phyloP scores from a whole-genome alignment of 2,113 vertebrate species.

The Parus major region DNA sequence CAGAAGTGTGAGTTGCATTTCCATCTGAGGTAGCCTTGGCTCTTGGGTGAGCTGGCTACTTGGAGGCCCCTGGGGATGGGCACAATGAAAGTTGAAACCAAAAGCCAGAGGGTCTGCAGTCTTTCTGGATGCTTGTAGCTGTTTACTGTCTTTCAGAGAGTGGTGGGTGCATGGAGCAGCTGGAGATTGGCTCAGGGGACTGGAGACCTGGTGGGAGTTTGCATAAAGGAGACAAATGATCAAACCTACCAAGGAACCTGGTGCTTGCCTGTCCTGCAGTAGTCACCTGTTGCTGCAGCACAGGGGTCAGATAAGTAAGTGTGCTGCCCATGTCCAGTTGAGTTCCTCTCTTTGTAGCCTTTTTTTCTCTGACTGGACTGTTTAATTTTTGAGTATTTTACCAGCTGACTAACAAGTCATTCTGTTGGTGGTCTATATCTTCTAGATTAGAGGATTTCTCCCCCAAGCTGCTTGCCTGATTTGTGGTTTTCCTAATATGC shows the following conservation, averaged over 20 bases:
- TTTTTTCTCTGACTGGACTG: neutral
- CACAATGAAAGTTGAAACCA: neutral
- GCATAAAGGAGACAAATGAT: neutral
- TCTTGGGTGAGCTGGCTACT: neutral
- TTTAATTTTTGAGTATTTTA: neutral
- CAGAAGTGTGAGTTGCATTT: neutral
- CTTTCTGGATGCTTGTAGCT: neutral
- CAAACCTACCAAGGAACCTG: neutral
- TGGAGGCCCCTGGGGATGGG: accelerated
- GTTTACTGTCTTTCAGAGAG: neutral
- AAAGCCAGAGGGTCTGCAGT: neutral
- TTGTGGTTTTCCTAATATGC: neutral
- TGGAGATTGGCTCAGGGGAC: neutral
- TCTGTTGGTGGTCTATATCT: neutral
- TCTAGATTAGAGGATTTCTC: neutral
- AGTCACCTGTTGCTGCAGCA: neutral
- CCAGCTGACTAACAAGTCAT: neutral
- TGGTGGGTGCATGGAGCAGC: neutral
- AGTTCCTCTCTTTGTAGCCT: neutral
- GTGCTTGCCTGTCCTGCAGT: neutral
- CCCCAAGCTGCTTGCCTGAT: neutral
- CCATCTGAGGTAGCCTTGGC: neutral
- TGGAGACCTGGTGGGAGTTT: neutral
- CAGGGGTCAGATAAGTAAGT: neutral
- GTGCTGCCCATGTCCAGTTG: neutral